phyloP scores from a whole-genome alignment of 2,888 invertebrate species.

The Teleiodes luculella region DNA sequence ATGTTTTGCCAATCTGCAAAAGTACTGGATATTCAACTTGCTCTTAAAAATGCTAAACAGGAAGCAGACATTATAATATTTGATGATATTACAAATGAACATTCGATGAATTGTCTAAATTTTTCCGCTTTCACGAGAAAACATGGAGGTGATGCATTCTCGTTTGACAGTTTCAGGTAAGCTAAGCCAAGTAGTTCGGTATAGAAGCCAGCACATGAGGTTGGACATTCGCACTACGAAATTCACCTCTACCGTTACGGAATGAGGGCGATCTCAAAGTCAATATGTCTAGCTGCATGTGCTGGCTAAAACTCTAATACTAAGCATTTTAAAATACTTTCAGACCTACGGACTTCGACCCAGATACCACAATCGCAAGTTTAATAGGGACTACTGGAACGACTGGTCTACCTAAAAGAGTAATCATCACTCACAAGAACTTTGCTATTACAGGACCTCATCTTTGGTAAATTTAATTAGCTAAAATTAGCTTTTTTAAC shows the following conservation, averaged over 20 bases:
- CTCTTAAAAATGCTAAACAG: constrained; percentile 36
- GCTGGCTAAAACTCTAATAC: too few species aligned
- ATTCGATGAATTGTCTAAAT: background rate
- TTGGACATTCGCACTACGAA: too few species aligned
- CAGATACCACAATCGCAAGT: constrained; percentile 42
- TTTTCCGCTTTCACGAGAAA: constrained; percentile 37
- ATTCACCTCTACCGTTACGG: too few species aligned
- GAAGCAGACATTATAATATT: constrained; percentile 41
- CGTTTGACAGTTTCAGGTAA: constrained; percentile 23
- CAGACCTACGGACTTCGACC: constrained; percentile 53
- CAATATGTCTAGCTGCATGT: too few species aligned
- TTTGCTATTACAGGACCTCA: constrained; percentile 38
- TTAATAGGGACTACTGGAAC: constrained; percentile 59
- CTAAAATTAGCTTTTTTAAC: too few species aligned
- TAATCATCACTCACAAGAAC: constrained; percentile 53
- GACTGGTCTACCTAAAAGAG: constrained; percentile 56
- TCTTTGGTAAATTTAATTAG: constrained; percentile 46
- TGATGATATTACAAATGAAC: constrained; percentile 30
- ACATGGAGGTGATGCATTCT: constrained; percentile 27
- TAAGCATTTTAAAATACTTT: too few species aligned
- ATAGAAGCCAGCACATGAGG: too few species aligned
- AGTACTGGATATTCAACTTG: constrained; percentile 36
- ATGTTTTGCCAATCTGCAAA: constrained; percentile 47
- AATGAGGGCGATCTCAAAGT: too few species aligned
- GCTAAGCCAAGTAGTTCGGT: too few species aligned